Evolutionary conservation across 2,797 vertebrate species (phyloP), one percentile per base, ranked within the genome.

Genomic region (Hoplostethus mediterraneus): DNA sequence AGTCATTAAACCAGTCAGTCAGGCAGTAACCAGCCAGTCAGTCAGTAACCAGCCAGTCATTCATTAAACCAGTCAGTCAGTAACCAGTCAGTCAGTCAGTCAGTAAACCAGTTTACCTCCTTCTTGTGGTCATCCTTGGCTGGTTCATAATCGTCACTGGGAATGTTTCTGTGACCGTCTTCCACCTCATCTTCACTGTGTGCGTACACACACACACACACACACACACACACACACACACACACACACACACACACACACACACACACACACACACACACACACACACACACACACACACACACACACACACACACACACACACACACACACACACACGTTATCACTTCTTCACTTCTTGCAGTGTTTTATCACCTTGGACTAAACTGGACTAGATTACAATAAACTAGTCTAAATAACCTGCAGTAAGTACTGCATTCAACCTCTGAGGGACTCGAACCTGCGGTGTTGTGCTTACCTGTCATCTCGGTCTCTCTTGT

Each of bases 401-500:
- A 33, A 4, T 33, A 33, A 33, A 33, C 33, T 33, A 21, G 21
- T 21, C 21, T 21, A 21, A 21, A 21, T 21, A 21, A 21, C 21
- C 21, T 21, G 21, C 21, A 21, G 21, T 21, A 21, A 21, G 21
- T 21, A 21, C 21, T 21, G 21, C 21, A 21, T 21, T 21, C 21
- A 21, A 21, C 21, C 21, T 21, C 21, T 21, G 21, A 21, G 33
- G 33, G 33, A 33, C 33, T 33, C 3, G 33, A 33, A 33, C 38
- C 7, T 8, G 7, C 38, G 8, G 45, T 13, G 25, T 33, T 16
- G 17, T 5, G 10, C 95, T 90, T 86, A 99, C 97, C 97, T 98
- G 80, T 97, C 96, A 12, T 96, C 97, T 42, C 96, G 91, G 75
- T 98, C 97, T 63, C 96, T 93, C 82, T 97, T 98, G 72, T 97